Conservation (phyloP, 2,888 invertebrate species). For the Teleogryllus oceanicus region DNA sequence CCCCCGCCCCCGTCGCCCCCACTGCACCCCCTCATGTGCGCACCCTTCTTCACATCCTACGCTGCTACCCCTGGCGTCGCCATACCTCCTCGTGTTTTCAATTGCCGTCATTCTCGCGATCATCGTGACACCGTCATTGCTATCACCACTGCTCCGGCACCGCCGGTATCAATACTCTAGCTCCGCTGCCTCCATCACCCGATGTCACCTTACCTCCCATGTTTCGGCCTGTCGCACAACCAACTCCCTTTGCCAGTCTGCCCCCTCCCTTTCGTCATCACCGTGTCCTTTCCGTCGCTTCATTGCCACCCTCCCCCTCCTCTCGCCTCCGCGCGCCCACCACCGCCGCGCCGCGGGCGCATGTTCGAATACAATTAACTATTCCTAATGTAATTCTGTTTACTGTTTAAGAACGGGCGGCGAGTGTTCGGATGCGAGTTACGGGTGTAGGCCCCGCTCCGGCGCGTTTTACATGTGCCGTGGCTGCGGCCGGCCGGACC, state of each 20-base stretch:
- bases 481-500: no score
- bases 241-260: conserved; percentile 26
- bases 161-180: background rate
- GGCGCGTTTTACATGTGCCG: background rate
- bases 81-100: no score
- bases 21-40: background rate
- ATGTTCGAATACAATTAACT: conserved; percentile 10
- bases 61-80: background rate
- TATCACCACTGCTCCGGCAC: no score
- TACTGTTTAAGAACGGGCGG: background rate
- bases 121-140: background rate
- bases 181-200: conserved; percentile 25
- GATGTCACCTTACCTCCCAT: conserved; percentile 30
- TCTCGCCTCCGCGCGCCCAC: conserved; percentile 20
- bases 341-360: conserved; percentile 25
- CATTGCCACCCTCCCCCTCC: conserved; percentile 22
- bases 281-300: conserved; percentile 28
- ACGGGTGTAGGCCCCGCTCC: background rate
- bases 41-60: background rate
- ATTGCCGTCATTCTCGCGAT: no score
- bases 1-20: background rate
- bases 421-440: background rate
- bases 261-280: conserved; percentile 19
- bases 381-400: conserved; percentile 7
- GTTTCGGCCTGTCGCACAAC: conserved; percentile 24